A percentile compares a stretch with the other conserved stretches of the same genome.
These are phyloP conservation scores for Agonopterix alstromeriana DNA, from an alignment of 2,888 invertebrate genomes.

Conservation along the genomic window DNA sequence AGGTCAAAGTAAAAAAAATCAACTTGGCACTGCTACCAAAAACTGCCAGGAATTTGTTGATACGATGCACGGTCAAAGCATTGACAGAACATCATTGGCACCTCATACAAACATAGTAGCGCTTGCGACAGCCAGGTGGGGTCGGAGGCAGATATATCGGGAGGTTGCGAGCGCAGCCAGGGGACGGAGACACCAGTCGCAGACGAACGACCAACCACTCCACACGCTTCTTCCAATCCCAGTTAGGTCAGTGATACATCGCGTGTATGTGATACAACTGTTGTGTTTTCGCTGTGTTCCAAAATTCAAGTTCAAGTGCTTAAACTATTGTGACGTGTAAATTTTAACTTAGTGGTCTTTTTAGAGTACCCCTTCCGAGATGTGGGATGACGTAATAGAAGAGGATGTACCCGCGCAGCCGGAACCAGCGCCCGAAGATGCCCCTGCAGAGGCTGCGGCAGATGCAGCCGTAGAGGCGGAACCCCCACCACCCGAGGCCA, in stretches of 20 bases:
- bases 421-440: constrained; percentile 35
- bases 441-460: constrained; percentile 21
- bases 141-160: constrained; percentile 69
- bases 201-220: constrained; percentile 63
- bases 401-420: constrained; percentile 55
- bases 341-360: constrained; percentile 42
- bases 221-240: constrained; percentile 60
- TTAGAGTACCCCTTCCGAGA: constrained; percentile 56
- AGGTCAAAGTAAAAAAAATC: constrained; percentile 13
- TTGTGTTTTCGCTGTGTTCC: background rate
- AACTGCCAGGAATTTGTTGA: constrained; percentile 49
- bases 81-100: constrained; percentile 74
- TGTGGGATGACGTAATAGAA: constrained; percentile 75
- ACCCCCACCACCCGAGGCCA: constrained; percentile 42
- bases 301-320: constrained; percentile 12
- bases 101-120: constrained; percentile 30
- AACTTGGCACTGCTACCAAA: constrained; percentile 58
- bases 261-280: background rate
- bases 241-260: constrained; percentile 47
- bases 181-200: constrained; percentile 53
- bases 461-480: constrained; percentile 37
- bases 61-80: constrained; percentile 60
- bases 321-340: constrained; percentile 14
- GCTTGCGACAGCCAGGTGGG: constrained; percentile 68
- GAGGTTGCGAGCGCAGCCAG: constrained; percentile 53